Evolutionary conservation across 2,797 vertebrate genomes (phyloP).

Genomic region (Dallia pectoralis): DNA sequence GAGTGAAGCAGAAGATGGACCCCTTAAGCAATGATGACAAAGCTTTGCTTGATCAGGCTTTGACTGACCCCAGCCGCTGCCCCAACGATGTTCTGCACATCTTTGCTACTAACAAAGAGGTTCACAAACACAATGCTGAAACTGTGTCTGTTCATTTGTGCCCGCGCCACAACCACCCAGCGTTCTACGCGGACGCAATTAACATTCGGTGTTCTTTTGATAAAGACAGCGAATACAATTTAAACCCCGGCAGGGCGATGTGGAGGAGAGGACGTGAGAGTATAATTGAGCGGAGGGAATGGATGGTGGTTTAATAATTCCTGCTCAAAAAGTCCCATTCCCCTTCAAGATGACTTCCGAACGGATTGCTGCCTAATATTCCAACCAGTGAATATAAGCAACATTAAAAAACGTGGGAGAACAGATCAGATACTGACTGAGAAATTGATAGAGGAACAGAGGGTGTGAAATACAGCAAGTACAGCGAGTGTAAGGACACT

Average conservation of each 20-base stretch:
- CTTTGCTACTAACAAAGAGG: too few species aligned
- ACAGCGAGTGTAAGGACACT: constrained; percentile 76
- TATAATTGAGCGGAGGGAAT: constrained; percentile 2
- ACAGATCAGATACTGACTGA: constrained; percentile 4
- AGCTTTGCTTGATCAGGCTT: too few species aligned
- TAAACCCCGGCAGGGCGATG: neutral
- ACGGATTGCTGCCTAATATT: constrained; percentile 63
- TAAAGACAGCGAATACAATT: neutral
- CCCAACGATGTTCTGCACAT: too few species aligned
- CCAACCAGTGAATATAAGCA: constrained; percentile 39
- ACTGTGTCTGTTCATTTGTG: neutral
- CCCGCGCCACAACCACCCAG: neutral
- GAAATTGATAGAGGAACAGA: constrained; percentile 22
- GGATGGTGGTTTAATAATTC: constrained; percentile 10
- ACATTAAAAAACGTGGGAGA: constrained; percentile 22
- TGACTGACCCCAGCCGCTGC: too few species aligned
- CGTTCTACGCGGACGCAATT: neutral
- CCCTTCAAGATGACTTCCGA: constrained; percentile 35
- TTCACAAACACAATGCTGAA: too few species aligned
- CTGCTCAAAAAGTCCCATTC: constrained; percentile 25
- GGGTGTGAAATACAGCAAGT: constrained; percentile 51
- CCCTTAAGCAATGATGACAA: too few species aligned
- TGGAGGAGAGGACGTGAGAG: neutral
- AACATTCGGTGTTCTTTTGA: neutral
- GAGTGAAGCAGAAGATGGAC: too few species aligned